phyloP scores from a whole-genome alignment of 2,888 invertebrate species.

The Drosophila limbata region DNA sequence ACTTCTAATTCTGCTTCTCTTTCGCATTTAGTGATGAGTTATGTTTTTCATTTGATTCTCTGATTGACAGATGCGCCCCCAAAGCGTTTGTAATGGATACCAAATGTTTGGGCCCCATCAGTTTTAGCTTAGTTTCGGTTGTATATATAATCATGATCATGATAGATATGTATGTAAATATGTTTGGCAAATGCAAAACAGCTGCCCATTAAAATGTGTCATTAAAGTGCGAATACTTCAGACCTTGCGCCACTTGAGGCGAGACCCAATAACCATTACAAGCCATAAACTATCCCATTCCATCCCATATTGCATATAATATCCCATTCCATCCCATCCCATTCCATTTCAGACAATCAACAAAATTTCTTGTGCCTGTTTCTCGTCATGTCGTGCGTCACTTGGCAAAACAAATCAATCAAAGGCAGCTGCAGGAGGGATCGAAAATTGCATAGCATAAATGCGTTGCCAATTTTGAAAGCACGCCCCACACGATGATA shows the following conservation, averaged over 20 bases:
- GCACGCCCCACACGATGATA: slow-evolving; percentile 51
- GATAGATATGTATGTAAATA: slow-evolving; percentile 35
- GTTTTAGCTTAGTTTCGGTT: slow-evolving; percentile 31
- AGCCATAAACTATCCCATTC: slow-evolving; percentile 16
- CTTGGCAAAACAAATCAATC: slow-evolving; percentile 79
- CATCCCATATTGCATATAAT: slow-evolving; percentile 35
- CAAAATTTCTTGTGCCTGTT: slow-evolving; percentile 40
- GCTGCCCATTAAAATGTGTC: slow-evolving; percentile 56
- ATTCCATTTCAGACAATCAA: slow-evolving; percentile 47
- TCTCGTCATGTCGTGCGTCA: slow-evolving; percentile 60
- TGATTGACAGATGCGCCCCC: slow-evolving; percentile 61
- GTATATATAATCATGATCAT: slow-evolving; percentile 57
- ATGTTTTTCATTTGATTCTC: slow-evolving; percentile 70
- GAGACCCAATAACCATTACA: slow-evolving; percentile 5
- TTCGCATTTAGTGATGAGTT: slow-evolving; percentile 44
- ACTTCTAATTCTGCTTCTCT: no score
- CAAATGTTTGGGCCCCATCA: slow-evolving; percentile 52
- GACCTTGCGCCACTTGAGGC: slow-evolving; percentile 59
- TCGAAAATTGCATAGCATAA: slow-evolving; percentile 52
- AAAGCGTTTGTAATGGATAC: slow-evolving; percentile 59
- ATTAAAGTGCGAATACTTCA: slow-evolving; percentile 46
- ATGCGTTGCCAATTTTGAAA: slow-evolving; percentile 13
- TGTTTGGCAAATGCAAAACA: slow-evolving; percentile 57
- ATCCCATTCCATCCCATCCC: slow-evolving; percentile 16
- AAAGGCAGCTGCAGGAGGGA: slow-evolving; percentile 58